Evolutionary conservation across 30 jellyfish, hydroid and myxozoan species (phyloP), one percentile per base, ranked within the genome.

Genomic region (Sanderia malayensis): DNA sequence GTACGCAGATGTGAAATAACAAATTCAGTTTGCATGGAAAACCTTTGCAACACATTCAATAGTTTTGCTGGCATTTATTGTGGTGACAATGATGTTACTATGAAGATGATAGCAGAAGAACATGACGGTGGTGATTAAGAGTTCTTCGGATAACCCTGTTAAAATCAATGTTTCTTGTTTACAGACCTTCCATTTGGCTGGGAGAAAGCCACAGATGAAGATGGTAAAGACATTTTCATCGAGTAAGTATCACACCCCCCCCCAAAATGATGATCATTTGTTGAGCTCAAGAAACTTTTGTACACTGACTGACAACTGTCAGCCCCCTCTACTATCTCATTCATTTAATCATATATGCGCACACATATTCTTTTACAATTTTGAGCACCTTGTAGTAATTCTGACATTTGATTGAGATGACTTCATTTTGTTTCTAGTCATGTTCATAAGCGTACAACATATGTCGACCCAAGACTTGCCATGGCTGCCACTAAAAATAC

Each of bases 391-490:
- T n/a, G n/a, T n/a, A n/a, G n/a, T n/a, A n/a, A n/a, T n/a, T n/a
- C n/a, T n/a, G n/a, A n/a, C n/a, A n/a, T n/a, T n/a, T n/a, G n/a
- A n/a, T n/a, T n/a, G n/a, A n/a, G n/a, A n/a, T n/a, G n/a, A n/a
- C 47, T 29, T 24, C 74, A 2, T 46, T 37, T 24, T 69, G 27
- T 46, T 69, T 19, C 7, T 23, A 92, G 98, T 46, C 74, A 47
- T 11, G 85, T 92, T 15, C 59, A 74, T 71, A 79, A 83, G 57
- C 81, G 95, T 10, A 78, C 86, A 46, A 92, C 98, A 10, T 92
- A 84, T 65, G 95, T 92, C n/a, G 98, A 92, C 58, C 98, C 98
- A 29, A 88, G 98, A 1, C 81, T 92, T 26, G 98, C 98, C 0
- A 44, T 67, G 34, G 61, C 98, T 6, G 61, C 69, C 32, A 68